Conservation (phyloP, 2,113 vertebrate species). For the Condylura cristata region DNA sequence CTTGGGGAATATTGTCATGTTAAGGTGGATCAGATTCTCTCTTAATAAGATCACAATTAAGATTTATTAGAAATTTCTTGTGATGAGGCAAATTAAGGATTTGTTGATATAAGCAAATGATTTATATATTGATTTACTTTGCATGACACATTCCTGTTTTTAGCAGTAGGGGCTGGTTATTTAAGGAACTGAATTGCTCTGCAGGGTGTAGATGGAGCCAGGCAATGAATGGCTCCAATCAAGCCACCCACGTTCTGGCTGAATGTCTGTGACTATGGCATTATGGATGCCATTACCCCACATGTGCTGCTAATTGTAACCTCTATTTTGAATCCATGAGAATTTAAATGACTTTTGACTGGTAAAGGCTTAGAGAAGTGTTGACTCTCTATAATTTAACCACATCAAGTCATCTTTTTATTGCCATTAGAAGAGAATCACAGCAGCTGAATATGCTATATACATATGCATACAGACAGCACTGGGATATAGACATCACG, state of each 20-base stretch:
- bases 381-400: slow-evolving; percentile 51
- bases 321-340: slow-evolving; percentile 25
- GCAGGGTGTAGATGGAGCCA: slow-evolving; percentile 50
- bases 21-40: slow-evolving; percentile 60
- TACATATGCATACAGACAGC: neutral
- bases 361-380: neutral
- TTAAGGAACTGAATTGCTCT: slow-evolving; percentile 70
- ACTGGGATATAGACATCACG: neutral
- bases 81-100: slow-evolving; percentile 62
- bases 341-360: slow-evolving; percentile 55
- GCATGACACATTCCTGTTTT: slow-evolving; percentile 35
- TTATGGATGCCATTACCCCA: slow-evolving; percentile 52
- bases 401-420: neutral
- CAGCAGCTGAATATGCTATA: neutral
- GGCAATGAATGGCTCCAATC: slow-evolving; percentile 65
- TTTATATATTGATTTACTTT: slow-evolving; percentile 71
- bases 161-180: slow-evolving; percentile 60
- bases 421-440: neutral
- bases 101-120: slow-evolving; percentile 72
- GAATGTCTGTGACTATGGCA: slow-evolving; percentile 46
- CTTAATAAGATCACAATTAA: slow-evolving; percentile 64
- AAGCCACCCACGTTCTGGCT: slow-evolving; percentile 39
- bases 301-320: slow-evolving; percentile 69
- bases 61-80: slow-evolving; percentile 64
- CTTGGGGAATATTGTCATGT: slow-evolving; percentile 54